phyloP scores from a whole-genome alignment of 2,888 invertebrate species.

The Athalia circularis region DNA sequence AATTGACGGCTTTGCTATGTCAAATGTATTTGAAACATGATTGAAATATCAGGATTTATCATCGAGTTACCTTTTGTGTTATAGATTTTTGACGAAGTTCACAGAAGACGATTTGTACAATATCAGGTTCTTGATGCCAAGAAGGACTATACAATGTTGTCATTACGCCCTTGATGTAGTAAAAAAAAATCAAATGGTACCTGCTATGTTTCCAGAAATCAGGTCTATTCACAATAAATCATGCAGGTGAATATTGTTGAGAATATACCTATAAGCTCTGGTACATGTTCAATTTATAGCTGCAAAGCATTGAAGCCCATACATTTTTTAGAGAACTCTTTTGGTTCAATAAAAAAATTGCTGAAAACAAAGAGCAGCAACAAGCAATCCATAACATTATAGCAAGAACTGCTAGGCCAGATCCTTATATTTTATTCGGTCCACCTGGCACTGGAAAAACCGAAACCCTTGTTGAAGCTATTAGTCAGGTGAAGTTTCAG shows the following conservation, averaged over 20 bases:
- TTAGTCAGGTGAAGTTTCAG: constrained; percentile 77
- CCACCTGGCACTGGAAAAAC: constrained; percentile 91
- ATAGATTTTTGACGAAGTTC: constrained; percentile 45
- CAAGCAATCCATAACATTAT: constrained; percentile 82
- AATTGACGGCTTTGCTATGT: background rate
- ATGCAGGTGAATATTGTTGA: constrained; percentile 24
- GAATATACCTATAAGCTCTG: background rate
- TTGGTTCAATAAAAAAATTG: constrained; percentile 72
- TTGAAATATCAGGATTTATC: background rate
- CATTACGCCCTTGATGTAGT: constrained; percentile 56
- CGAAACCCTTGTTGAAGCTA: constrained; percentile 82
- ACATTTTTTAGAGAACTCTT: constrained; percentile 20
- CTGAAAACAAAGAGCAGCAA: constrained; percentile 78
- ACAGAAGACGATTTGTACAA: constrained; percentile 38
- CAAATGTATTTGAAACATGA: background rate
- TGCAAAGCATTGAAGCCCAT: background rate
- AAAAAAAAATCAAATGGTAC: constrained; percentile 47
- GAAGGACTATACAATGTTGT: constrained; percentile 53
- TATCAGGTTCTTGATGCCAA: constrained; percentile 51
- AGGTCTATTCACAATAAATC: constrained; percentile 44
- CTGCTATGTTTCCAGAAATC: constrained; percentile 55
- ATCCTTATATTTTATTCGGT: constrained; percentile 90
- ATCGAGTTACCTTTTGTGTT: constrained; percentile 1
- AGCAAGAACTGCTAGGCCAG: constrained; percentile 78
- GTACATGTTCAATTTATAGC: background rate